phyloP scores from a whole-genome alignment of 2,888 invertebrate genomes.

The Tachina grossa region DNA sequence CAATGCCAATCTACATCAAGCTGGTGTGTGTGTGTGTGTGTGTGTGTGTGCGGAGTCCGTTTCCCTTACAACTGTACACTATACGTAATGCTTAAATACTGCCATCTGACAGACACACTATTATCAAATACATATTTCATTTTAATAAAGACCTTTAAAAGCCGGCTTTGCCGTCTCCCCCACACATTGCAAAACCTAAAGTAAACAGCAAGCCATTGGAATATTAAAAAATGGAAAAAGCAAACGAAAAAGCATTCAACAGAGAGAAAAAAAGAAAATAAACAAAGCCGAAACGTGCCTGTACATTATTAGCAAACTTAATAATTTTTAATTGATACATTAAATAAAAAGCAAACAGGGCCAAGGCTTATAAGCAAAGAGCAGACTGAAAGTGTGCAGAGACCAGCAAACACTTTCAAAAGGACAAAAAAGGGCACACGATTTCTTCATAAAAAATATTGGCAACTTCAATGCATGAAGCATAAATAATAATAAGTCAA shows the following conservation, averaged over 20 bases:
- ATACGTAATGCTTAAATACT: neutral
- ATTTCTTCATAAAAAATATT: conserved; percentile 7
- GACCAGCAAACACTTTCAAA: conserved; percentile 32
- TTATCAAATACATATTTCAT: conserved; percentile 60
- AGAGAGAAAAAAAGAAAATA: conserved; percentile 28
- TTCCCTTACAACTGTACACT: neutral
- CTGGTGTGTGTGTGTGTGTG: neutral
- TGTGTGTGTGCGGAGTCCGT: neutral
- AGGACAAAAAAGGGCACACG: neutral
- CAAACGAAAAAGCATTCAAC: conserved; percentile 27
- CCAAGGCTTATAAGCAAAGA: conserved; percentile 71
- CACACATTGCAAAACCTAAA: conserved; percentile 13
- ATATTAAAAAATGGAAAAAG: conserved; percentile 50
- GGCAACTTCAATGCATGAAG: neutral
- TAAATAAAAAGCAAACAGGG: conserved; percentile 78
- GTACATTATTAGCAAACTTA: conserved; percentile 82
- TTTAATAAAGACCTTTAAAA: conserved; percentile 70
- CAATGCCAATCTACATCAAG: conserved; percentile 14
- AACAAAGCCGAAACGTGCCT: conserved; percentile 78
- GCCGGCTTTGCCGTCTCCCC: conserved; percentile 48
- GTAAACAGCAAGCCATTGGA: conserved; percentile 49
- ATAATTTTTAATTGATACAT: conserved; percentile 83
- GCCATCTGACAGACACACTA: neutral
- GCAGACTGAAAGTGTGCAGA: conserved; percentile 62
- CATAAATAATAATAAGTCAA: conserved; percentile 40